phyloP scores from a whole-genome alignment of 2,113 vertebrate genomes.

The Gobius niger region DNA sequence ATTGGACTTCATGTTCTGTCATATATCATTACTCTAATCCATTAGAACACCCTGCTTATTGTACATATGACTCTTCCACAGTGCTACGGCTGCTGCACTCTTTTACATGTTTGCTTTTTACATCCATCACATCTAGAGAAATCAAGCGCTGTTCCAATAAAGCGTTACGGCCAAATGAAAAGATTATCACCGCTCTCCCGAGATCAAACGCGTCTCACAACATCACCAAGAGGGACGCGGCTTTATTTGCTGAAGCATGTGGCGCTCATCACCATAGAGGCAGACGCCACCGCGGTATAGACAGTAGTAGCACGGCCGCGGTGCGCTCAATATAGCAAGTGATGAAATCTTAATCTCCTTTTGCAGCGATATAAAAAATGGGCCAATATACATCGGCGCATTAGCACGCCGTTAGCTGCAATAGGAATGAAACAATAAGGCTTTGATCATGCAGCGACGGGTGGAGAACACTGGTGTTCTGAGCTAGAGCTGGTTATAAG shows the following conservation, averaged over 20 bases:
- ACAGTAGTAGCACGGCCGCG: constrained; percentile 17
- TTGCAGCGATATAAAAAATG: constrained; percentile 26
- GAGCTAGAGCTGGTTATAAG: constrained; percentile 15
- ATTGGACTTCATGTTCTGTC: background rate
- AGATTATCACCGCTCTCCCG: constrained; percentile 28
- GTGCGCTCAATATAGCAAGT: constrained; percentile 5
- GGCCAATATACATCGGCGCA: background rate
- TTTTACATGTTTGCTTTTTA: constrained; percentile 3
- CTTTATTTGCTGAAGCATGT: constrained; percentile 28
- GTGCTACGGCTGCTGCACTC: background rate
- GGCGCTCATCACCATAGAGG: constrained; percentile 8
- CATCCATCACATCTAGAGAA: constrained; percentile 27
- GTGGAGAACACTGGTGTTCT: constrained; percentile 12
- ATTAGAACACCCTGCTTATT: background rate
- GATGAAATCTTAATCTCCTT: constrained; percentile 4
- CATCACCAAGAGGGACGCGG: constrained; percentile 29
- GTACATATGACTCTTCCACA: background rate
- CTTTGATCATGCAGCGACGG: constrained; percentile 12
- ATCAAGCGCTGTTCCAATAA: constrained; percentile 15
- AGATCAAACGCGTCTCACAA: constrained; percentile 29
- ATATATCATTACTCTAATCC: background rate
- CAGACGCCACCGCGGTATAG: background rate
- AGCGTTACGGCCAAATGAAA: constrained; percentile 40
- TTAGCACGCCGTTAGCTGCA: constrained; percentile 5
- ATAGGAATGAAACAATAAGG: constrained; percentile 14